Percentiles rank a stretch among this genome's conserved stretches.
These are phyloP conservation scores for Benitochromis conjunctus DNA, from an alignment of 2,113 vertebrate species.

Conservation along the genomic window DNA sequence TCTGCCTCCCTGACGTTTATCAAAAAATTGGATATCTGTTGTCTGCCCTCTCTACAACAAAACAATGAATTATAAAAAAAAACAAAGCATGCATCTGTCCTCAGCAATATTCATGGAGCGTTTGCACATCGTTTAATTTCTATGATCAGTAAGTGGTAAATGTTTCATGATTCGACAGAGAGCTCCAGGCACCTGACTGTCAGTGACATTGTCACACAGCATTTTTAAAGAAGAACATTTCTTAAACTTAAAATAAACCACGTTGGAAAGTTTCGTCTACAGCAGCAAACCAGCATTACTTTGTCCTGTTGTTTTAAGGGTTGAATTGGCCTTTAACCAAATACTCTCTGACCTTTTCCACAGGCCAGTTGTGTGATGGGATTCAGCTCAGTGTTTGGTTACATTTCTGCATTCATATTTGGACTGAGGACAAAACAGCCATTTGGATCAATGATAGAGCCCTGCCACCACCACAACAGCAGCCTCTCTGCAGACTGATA, in stretches of 20 bases:
- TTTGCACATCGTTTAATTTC: not conserved
- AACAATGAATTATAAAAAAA: not conserved
- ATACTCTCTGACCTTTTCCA: conserved; percentile 37
- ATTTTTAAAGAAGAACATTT: not conserved
- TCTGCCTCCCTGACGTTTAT: not conserved
- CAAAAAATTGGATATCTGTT: not conserved
- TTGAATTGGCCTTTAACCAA: conserved; percentile 16
- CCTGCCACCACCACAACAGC: not conserved
- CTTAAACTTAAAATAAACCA: not conserved
- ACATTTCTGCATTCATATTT: conserved; percentile 15
- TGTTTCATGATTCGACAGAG: not conserved
- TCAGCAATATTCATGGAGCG: not conserved
- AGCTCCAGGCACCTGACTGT: not conserved
- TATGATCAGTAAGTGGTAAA: not conserved
- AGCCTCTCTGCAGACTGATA: not conserved
- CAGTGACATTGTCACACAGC: not conserved
- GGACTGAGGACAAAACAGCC: conserved; percentile 4
- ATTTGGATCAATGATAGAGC: conserved; percentile 8
- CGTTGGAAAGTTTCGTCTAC: not conserved
- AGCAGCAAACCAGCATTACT: not conserved
- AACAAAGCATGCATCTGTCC: not conserved
- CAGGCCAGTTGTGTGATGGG: conserved; percentile 4
- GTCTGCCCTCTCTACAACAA: not conserved
- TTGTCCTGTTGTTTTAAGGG: not conserved
- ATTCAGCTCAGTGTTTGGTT: conserved; percentile 4